Evolutionary conservation across 2,888 invertebrate genomes (phyloP).

Genomic region (Noctua pronuba): DNA sequence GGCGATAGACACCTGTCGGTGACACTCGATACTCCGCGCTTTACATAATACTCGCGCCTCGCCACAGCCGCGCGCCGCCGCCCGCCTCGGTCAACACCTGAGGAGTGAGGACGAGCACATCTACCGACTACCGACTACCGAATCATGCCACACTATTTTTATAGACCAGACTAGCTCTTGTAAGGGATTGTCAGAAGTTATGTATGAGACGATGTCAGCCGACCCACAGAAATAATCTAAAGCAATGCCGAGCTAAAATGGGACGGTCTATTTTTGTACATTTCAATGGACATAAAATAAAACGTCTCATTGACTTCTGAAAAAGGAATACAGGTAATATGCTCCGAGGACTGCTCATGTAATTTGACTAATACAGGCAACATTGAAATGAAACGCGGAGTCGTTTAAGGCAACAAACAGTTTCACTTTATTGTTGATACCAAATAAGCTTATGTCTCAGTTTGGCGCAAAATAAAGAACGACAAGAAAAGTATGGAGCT

Average conservation of each 20-base stretch:
- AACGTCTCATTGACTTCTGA: conserved; percentile 55
- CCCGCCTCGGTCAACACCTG: conserved; percentile 70
- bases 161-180: conserved; percentile 39
- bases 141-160: conserved; percentile 63
- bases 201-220: conserved; percentile 52
- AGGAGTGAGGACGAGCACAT: conserved; percentile 61
- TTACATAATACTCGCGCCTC: conserved; percentile 79
- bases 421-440: conserved; percentile 58
- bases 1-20: conserved; percentile 80
- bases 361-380: conserved; percentile 60
- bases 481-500: conserved; percentile 53
- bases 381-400: conserved; percentile 53
- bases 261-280: conserved; percentile 55
- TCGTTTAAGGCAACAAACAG: conserved; percentile 56
- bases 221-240: conserved; percentile 54
- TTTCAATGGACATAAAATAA: conserved; percentile 54
- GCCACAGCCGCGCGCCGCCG: conserved; percentile 73
- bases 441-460: conserved; percentile 57
- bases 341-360: conserved; percentile 34
- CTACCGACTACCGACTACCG: conserved; percentile 56
- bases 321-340: conserved; percentile 49
- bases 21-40: conserved; percentile 80
- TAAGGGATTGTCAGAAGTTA: conserved; percentile 33
- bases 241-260: conserved; percentile 60
- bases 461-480: conserved; percentile 61